These are phyloP conservation scores for Papilio demoleus DNA, from an alignment of 2,888 invertebrate genomes.

Conservation along the genomic window DNA sequence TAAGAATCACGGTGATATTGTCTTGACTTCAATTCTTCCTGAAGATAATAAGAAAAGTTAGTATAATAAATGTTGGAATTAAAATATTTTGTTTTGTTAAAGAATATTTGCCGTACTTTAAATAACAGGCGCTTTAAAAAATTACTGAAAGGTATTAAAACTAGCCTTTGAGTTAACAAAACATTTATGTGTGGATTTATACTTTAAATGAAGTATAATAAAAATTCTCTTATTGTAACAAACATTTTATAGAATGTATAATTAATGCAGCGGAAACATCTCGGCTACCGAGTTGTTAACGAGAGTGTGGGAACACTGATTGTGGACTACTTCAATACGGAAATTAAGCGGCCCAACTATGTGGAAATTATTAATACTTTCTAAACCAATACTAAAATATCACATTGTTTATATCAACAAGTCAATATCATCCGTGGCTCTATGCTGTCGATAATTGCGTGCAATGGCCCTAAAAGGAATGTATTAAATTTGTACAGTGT, in stretches of 20 bases:
- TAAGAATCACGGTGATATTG: conserved; percentile 1
- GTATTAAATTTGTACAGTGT: no score
- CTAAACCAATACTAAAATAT: not conserved
- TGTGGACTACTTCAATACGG: conserved; percentile 14
- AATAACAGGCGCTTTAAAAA: conserved; percentile 18
- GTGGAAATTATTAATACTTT: not conserved
- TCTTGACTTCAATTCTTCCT: no score
- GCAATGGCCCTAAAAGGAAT: no score
- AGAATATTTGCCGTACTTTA: not conserved
- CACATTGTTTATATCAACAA: no score
- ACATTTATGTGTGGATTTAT: no score
- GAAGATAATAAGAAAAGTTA: no score
- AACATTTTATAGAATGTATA: conserved; percentile 16
- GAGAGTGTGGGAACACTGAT: conserved; percentile 31
- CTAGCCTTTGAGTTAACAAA: no score
- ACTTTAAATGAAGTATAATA: no score
- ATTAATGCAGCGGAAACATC: conserved; percentile 35
- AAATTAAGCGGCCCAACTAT: conserved; percentile 5
- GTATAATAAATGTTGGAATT: no score
- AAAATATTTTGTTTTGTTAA: not conserved
- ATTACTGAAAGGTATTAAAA: no score
- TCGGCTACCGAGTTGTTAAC: conserved; percentile 29
- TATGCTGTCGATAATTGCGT: no score
- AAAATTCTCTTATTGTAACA: not conserved
- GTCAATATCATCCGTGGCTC: no score